A percentile compares a stretch with the other conserved stretches of the same genome.
These are phyloP conservation scores for Paramormyrops hopkinsi DNA, from an alignment of 2,797 vertebrate species.

Conservation along the genomic window DNA sequence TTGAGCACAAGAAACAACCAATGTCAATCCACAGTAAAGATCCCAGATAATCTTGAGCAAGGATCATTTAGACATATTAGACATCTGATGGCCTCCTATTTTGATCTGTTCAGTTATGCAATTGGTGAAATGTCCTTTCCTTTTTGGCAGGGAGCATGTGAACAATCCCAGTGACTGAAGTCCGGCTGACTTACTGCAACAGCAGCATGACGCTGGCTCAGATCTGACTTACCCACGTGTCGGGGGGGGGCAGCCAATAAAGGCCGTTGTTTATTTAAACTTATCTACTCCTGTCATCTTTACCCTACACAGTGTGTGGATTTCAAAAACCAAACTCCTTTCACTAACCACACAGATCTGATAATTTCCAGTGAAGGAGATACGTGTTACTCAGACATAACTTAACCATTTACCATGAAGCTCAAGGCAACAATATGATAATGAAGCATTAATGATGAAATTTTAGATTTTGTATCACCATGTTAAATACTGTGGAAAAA, in stretches of 20 bases:
- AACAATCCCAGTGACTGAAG: background rate
- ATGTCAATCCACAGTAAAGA: background rate
- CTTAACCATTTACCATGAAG: background rate
- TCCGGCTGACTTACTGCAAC: background rate
- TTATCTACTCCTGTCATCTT: slow-evolving; percentile 17
- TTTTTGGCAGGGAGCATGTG: background rate
- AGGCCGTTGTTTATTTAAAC: background rate
- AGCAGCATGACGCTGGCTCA: background rate
- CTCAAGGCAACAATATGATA: background rate
- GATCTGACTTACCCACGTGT: background rate
- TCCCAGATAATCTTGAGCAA: background rate
- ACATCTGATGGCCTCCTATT: background rate
- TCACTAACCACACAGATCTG: slow-evolving; percentile 14
- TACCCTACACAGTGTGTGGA: background rate
- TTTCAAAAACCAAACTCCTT: slow-evolving; percentile 19
- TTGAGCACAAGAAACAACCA: background rate
- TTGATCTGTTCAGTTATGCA: slow-evolving; percentile 19
- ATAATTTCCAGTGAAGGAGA: background rate
- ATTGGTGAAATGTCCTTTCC: slow-evolving; percentile 14
- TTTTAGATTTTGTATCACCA: background rate
- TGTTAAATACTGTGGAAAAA: background rate
- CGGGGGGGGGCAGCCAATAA: background rate
- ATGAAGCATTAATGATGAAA: background rate
- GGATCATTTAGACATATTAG: background rate
- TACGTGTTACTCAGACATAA: background rate